Evolutionary conservation across 2,113 vertebrate species (phyloP), one percentile per base, ranked within the genome.

Genomic region (Epinephelus fuscoguttatus): DNA sequence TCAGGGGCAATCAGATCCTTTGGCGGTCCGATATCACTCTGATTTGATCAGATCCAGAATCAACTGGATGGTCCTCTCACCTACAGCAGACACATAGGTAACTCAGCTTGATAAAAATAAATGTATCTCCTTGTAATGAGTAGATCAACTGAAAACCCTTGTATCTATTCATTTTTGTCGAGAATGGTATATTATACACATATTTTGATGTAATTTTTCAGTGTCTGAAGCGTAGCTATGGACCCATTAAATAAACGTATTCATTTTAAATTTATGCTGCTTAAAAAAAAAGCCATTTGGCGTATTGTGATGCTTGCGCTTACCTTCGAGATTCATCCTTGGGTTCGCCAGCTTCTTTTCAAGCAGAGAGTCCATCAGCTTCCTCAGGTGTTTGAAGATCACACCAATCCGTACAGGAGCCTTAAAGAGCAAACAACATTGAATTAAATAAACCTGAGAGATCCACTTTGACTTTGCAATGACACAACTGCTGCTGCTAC

Each of bases 351-450:
- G 95, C 85, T 99, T 99, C 94, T 96, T 96, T 85, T 97, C 96
- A 68, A 99, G 94, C 85, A 99, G 94, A 40, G 96, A 96, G 71
- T 99, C 98, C 86, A 99, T 98, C 67, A 99, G 97, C 82, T 96
- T 94, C 89, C 98, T 96, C 67, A 99, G 92, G 62, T 99, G 97
- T 90, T 99, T 99, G 91, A 99, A 99, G 94, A 99, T 99, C 57
- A 99, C 98, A 0, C 98, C 98, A 23, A 99, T 99, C 84, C 99
- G 96, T 5, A 99, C 98, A 14, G 98, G 98, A 86, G 98, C 98
- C 98, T 98, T 75, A 59, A 69, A 56, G 68, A 0, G 6, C 15
- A 8, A 83, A 79, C 1, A 23, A 45, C 47, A 61, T 2, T 3
- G 49, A 60, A 19, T 30, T 25, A 18, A 68, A 59, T 19, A 19